Evolutionary conservation across 1,140 invertebrate species (phyloP), one percentile per base, ranked within the genome.

Genomic region (Pseudomyrmex cubaensis): DNA sequence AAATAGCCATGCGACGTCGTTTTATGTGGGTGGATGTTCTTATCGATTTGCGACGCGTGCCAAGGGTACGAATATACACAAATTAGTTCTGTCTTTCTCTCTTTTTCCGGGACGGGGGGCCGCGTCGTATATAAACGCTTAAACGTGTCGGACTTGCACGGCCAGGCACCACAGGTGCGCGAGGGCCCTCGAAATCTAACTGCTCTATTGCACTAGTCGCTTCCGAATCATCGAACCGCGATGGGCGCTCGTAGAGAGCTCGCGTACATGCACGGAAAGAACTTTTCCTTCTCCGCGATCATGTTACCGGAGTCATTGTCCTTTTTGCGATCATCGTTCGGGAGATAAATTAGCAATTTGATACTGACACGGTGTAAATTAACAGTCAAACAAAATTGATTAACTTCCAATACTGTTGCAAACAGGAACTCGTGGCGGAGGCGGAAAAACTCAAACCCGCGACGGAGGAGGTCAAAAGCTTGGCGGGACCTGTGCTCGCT

Each of bases 381-480:
- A 4, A 69, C 17, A 1, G 50, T 56, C 50, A 10, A 22, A 25
- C 7, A 70, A 8, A 15, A 13, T 59, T 67, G 57, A 57, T 15
- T 25, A 46, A 13, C 59, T 48, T 50, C 5, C 20, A 66, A 83
- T 66, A 70, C 83, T 84, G 66, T 87, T 87, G 8, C 76, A 91
- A 91, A 54, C 87, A 97, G 96, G 96, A 95, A 89, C 90, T 97
- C 78, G 94, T 95, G 85, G 90, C 93, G 56, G 96, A 97, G 92
- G 95, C 95, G 66, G 95, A 96, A 84, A 93, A 94, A 20, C 87
- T 95, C 10, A 93, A 93, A 86, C 93, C 94, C 2, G 89, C 91
- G 46, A 90, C 95, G 10, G 93, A 95, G 15, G 94, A 95, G 46
- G 91, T 95, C 2, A 89, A 93, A 82, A 89, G 89, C 10, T 91